These are phyloP conservation scores for Columba janthina DNA, from an alignment of 2,113 vertebrate species.

Conservation along the genomic window DNA sequence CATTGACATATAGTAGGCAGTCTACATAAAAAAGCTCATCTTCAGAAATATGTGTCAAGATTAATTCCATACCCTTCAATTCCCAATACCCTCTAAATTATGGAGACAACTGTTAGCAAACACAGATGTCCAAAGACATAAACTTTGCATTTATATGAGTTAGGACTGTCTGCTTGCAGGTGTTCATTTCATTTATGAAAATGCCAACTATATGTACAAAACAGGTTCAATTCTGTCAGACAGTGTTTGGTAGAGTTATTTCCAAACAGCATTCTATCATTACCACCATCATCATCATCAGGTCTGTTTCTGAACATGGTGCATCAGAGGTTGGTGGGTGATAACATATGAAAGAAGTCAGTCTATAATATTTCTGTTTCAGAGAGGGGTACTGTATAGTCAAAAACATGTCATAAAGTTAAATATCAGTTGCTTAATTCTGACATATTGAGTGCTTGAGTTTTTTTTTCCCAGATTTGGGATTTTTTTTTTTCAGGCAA, in stretches of 20 bases:
- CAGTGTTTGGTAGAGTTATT: background rate
- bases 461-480: background rate
- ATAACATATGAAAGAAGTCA: background rate
- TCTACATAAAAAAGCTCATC: background rate
- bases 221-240: background rate
- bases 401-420: background rate
- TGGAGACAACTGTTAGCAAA: constrained; percentile 58
- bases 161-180: background rate
- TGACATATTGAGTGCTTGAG: background rate
- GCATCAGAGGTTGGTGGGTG: background rate
- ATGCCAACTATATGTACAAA: constrained; percentile 9
- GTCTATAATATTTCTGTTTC: background rate
- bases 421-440: background rate
- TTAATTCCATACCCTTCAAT: constrained; percentile 32
- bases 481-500: background rate
- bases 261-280: background rate
- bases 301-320: background rate
- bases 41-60: constrained; percentile 37
- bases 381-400: background rate
- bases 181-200: constrained; percentile 45
- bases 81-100: constrained; percentile 50
- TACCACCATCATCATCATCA: background rate
- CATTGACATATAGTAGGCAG: background rate
- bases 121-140: constrained; percentile 64
- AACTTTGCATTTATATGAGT: constrained; percentile 35